Conservation (phyloP, 2,797 vertebrate genomes). For the Epinephelus coioides region DNA sequence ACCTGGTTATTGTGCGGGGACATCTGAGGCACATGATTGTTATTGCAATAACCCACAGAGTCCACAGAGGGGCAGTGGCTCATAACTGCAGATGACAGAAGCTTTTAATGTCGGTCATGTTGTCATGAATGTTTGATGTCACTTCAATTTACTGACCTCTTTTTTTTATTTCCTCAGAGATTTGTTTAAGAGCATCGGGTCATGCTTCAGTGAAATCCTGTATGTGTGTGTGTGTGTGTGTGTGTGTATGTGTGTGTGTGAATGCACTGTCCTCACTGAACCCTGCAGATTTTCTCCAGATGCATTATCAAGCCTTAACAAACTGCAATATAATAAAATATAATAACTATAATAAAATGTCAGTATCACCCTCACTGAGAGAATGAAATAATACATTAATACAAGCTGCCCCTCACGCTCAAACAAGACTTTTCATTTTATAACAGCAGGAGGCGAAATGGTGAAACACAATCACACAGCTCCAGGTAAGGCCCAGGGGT, state of each 20-base stretch:
- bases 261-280: constrained; percentile 38
- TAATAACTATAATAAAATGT: not conserved
- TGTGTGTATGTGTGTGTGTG: constrained; percentile 32
- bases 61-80: constrained; percentile 82
- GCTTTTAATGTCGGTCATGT: constrained; percentile 61
- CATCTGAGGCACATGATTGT: constrained; percentile 28
- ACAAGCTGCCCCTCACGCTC: no score
- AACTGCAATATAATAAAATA: not conserved
- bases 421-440: not conserved
- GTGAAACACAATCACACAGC: not conserved
- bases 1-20: constrained; percentile 45
- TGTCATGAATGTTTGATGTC: constrained; percentile 83
- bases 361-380: not conserved
- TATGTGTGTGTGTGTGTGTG: constrained; percentile 6
- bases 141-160: constrained; percentile 81
- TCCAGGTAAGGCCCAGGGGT: no score
- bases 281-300: constrained; percentile 24
- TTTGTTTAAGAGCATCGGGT: constrained; percentile 57
- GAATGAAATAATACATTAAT: not conserved
- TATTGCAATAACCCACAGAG: constrained; percentile 71
- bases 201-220: constrained; percentile 44
- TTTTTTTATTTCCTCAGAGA: constrained; percentile 75
- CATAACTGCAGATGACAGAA: constrained; percentile 38
- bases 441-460: not conserved
- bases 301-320: not conserved